These are phyloP conservation scores for Arctia plantaginis DNA, from an alignment of 2,888 invertebrate species.

Conservation along the genomic window DNA sequence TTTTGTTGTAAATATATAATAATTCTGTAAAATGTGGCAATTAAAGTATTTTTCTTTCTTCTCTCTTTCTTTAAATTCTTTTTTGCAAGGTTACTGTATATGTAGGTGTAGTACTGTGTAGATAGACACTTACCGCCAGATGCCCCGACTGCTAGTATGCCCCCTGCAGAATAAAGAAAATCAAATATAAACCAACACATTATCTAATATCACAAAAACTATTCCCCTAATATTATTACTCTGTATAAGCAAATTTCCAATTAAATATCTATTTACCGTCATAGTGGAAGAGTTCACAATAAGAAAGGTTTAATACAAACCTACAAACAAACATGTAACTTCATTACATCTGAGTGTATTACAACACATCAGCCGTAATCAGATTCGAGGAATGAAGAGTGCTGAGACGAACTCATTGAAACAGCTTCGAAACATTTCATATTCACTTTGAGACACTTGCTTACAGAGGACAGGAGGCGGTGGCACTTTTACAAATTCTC, in stretches of 20 bases:
- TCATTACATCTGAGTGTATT: constrained; percentile 15
- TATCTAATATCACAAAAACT: too few relatives aligned
- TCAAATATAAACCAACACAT: background rate
- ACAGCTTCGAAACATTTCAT: constrained; percentile 56
- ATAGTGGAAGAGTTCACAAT: background rate
- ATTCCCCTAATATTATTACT: background rate
- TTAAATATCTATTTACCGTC: background rate
- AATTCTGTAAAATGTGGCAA: too few relatives aligned
- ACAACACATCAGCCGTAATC: constrained; percentile 35
- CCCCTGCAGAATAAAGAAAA: too few relatives aligned
- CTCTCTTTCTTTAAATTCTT: too few relatives aligned
- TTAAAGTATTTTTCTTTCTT: too few relatives aligned
- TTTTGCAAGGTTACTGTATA: too few relatives aligned
- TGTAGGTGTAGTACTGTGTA: too few relatives aligned
- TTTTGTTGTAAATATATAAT: too few relatives aligned
- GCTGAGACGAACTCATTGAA: constrained; percentile 49
- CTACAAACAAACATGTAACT: constrained; percentile 16
- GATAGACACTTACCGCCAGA: too few relatives aligned
- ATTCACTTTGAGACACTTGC: constrained; percentile 42
- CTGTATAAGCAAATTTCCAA: background rate
- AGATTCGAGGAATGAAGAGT: constrained; percentile 45
- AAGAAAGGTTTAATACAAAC: constrained; percentile 18
- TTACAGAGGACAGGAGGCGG: constrained; percentile 46
- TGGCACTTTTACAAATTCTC: background rate
- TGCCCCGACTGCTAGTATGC: too few relatives aligned